Base-by-base conservation (phyloP, 2,113 vertebrate species). In the Neolamprologus falcicula region DNA sequence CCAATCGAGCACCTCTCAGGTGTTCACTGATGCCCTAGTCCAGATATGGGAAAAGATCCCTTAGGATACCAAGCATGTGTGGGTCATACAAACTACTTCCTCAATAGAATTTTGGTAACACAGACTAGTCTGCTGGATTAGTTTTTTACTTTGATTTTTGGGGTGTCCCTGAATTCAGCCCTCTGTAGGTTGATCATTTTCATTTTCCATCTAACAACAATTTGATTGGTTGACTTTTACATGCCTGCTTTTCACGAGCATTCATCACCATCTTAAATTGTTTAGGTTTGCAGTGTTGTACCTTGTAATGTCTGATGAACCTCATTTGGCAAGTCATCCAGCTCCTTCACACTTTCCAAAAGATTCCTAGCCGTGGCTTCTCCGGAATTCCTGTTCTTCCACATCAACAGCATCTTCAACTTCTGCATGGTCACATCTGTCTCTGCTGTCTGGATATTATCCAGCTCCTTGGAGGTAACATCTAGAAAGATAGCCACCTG, bases 401-500 rank as follows among this genome's bases (percentile, higher is more conserved):
- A 98, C 89, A 92, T 90, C 82, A 94, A 93, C 83, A 97, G 90
- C 96, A 97, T 90, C 90, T 82, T 93, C 61, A 97, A 95, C 83
- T 97, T 97, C 53, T 96, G 96, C 37, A 97, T 96, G 4, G 84
- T 94, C n/a, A 94, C 90, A 0, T 96, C 92, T 2, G 96, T 92
- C 83, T 97, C 95, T 1, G 24, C 66, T 3, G 90, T 93, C 84
- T 94, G 93, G 55, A 97, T 96, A 19, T 96, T 92, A 1, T 97
- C 96, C 3, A 97, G 94, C 24, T 97, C 96, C 9, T 81, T 92
- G 42, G 95, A 94, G 63, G 90, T 95, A 90, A 98, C 53, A 66
- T 93, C 93, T 2, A 98, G 94, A 6, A 90, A 96, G 82, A 98
- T 96, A 84, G 96, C 97, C 4, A 97, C 91, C 76, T 97, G 93